These are phyloP conservation scores for Chloroceryle inda DNA, from an alignment of 2,797 vertebrate species.

Conservation along the genomic window DNA sequence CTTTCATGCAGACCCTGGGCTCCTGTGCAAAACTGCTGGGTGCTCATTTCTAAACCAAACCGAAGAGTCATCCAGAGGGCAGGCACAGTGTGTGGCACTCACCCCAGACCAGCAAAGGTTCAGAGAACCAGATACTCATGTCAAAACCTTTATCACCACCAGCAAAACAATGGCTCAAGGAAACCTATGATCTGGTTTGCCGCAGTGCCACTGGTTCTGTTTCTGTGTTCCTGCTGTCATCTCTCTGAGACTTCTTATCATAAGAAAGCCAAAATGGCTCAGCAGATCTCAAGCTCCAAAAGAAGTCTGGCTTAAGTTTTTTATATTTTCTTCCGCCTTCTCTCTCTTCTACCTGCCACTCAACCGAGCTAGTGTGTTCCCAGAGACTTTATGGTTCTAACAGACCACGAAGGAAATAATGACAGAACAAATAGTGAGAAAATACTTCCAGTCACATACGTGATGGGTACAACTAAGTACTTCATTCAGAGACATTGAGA, in stretches of 20 bases:
- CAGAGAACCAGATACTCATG: neutral
- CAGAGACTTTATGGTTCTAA: neutral
- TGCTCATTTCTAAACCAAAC: neutral
- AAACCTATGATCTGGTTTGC: neutral
- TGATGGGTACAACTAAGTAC: neutral
- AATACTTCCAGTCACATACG: neutral
- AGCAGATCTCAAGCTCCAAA: neutral
- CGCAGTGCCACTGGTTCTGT: neutral
- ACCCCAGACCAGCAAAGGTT: neutral
- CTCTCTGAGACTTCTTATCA: neutral
- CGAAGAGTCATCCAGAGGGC: neutral
- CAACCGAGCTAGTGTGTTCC: neutral
- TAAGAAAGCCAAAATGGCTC: neutral
- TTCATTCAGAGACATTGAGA: neutral
- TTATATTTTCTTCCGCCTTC: neutral
- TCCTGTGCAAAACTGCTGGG: neutral
- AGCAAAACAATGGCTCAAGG: neutral
- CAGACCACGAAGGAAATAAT: neutral
- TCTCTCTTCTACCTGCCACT: neutral
- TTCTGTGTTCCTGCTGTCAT: neutral
- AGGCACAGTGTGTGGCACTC: too few species aligned
- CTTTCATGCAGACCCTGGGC: neutral
- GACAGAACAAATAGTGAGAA: neutral
- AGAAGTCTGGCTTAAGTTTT: neutral
- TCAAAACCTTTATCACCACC: neutral